A percentile compares a stretch with the other conserved stretches of the same genome.
Conservation (phyloP, 2,797 vertebrate species). For the Pseudocheirus occidentalis region DNA sequence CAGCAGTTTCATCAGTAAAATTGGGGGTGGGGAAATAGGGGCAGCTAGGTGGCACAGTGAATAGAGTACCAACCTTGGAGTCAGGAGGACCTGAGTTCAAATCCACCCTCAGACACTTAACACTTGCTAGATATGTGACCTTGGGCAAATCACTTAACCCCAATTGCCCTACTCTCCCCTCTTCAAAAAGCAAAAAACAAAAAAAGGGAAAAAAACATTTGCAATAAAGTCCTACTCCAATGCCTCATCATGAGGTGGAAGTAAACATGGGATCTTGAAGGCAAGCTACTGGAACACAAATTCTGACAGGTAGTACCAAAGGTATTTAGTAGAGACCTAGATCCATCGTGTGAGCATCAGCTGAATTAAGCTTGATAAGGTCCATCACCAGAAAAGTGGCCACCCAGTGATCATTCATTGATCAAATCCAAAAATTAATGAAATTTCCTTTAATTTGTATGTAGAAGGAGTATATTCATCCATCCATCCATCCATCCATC, state of each 20-base stretch:
- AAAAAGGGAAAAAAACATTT: neutral
- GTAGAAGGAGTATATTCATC: neutral
- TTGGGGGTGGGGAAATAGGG: too few relatives aligned
- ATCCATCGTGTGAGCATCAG: neutral
- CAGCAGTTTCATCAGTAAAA: neutral
- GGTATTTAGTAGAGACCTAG: neutral
- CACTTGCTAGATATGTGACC: too few relatives aligned
- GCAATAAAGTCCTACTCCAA: neutral
- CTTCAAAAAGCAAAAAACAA: too few relatives aligned
- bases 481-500: neutral
- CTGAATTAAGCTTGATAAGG: neutral
- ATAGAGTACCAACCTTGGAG: too few relatives aligned
- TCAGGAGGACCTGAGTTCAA: too few relatives aligned
- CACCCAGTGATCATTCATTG: neutral
- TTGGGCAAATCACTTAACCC: too few relatives aligned
- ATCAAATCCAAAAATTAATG: neutral
- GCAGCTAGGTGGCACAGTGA: too few relatives aligned
- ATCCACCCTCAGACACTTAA: too few relatives aligned
- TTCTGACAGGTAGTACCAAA: neutral
- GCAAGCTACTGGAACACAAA: neutral
- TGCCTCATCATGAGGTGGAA: neutral
- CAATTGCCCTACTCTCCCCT: too few relatives aligned
- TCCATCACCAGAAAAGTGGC: neutral
- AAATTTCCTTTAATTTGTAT: neutral
- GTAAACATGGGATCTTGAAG: neutral